phyloP scores from a whole-genome alignment of 2,113 vertebrate genomes.

The Microcebus griseorufus region DNA sequence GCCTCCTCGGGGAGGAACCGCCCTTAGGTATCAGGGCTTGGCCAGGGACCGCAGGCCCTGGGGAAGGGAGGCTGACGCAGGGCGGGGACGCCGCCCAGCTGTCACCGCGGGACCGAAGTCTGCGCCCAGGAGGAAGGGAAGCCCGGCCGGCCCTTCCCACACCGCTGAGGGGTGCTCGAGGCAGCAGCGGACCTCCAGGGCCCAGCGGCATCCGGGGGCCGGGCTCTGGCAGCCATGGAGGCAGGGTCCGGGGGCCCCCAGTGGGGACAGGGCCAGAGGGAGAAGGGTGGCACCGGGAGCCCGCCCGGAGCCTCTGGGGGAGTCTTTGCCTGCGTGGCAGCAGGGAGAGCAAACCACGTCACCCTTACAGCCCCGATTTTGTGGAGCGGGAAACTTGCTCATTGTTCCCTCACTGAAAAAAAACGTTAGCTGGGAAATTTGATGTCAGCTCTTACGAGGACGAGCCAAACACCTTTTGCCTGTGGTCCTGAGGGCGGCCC shows the following conservation, averaged over 20 bases:
- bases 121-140: not conserved
- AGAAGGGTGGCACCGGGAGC: not conserved
- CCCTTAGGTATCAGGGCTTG: no score
- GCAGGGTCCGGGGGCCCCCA: rapidly evolving
- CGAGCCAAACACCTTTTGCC: rapidly evolving
- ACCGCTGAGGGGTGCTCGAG: rapidly evolving
- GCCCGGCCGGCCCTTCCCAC: not conserved
- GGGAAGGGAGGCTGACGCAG: not conserved
- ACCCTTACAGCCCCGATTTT: no score
- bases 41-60: not conserved
- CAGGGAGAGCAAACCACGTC: rapidly evolving
- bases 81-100: not conserved
- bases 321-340: rapidly evolving
- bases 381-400: not conserved
- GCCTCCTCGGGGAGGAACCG: not conserved
- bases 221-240: not conserved
- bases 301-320: not conserved
- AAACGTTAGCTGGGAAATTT: not conserved
- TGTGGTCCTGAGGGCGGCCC: rapidly evolving
- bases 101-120: rapidly evolving
- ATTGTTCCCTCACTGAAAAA: not conserved
- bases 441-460: rapidly evolving
- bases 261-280: not conserved
- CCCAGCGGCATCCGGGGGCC: rapidly evolving
- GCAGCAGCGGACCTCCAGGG: no score